These are phyloP conservation scores for Mythimna ferrago DNA, from an alignment of 2,888 invertebrate genomes.

Conservation along the genomic window DNA sequence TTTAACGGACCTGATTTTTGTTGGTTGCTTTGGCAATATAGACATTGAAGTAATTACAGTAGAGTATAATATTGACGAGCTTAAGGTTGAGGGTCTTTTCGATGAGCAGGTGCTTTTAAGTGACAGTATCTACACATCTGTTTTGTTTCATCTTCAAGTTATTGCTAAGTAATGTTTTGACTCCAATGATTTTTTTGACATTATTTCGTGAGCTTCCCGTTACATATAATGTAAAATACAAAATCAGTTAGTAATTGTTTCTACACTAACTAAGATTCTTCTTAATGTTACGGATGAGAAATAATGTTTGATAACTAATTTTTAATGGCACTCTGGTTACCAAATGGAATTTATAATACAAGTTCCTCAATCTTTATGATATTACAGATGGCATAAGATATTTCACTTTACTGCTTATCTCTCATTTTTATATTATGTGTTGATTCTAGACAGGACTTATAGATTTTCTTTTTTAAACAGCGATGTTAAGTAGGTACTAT, in stretches of 20 bases:
- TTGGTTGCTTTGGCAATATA: constrained; percentile 21
- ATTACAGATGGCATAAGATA: neutral
- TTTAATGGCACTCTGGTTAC: neutral
- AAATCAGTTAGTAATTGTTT: neutral
- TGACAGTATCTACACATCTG: constrained; percentile 63
- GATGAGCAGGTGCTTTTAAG: constrained; percentile 69
- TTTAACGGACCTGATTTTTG: constrained; percentile 40
- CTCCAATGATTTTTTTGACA: constrained; percentile 9
- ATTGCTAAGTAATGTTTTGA: constrained; percentile 10
- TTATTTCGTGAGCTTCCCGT: constrained; percentile 3
- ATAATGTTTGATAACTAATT: neutral
- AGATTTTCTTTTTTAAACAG: constrained; percentile 10
- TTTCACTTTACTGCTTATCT: constrained; percentile 6
- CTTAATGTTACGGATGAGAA: neutral
- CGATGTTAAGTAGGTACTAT: neutral
- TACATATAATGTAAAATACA: neutral
- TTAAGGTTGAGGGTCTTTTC: constrained; percentile 16
- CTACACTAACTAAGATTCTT: neutral
- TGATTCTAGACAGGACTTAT: constrained; percentile 4
- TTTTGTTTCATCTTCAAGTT: constrained; percentile 54
- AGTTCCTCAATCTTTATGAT: constrained; percentile 11
- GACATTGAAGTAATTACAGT: neutral
- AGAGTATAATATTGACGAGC: constrained; percentile 25
- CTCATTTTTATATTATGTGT: neutral
- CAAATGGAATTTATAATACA: neutral